Conservation (phyloP, 1,140 invertebrate species). For the Pogonognathellus flavescens region DNA sequence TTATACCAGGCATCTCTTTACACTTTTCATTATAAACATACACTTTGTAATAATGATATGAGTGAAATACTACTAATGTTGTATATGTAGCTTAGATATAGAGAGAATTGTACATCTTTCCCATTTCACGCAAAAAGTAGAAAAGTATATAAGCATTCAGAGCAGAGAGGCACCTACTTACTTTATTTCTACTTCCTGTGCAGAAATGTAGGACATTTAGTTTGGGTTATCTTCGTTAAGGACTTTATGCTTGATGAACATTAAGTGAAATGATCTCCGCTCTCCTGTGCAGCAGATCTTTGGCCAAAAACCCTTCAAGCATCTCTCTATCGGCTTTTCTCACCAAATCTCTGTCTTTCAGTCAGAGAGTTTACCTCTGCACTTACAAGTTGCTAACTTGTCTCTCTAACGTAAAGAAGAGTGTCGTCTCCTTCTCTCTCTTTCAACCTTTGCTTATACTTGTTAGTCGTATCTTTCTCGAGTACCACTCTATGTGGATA, state of each 20-base stretch:
- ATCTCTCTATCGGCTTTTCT: constrained; percentile 26
- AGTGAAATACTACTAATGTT: too few species aligned
- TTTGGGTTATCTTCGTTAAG: constrained; percentile 45
- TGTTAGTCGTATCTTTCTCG: not conserved
- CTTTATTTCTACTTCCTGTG: constrained; percentile 16
- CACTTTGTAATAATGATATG: too few species aligned
- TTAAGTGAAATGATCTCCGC: constrained; percentile 45
- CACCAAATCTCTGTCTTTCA: constrained; percentile 45
- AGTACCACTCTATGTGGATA: not conserved
- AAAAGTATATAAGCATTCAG: too few species aligned
- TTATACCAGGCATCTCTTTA: too few species aligned
- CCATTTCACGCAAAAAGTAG: too few species aligned
- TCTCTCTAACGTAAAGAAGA: not conserved
- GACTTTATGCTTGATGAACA: constrained; percentile 50
- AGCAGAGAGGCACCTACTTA: not conserved
- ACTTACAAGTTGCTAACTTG: constrained; percentile 43
- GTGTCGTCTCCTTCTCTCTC: not conserved
- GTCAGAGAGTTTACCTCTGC: constrained; percentile 29
- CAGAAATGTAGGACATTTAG: constrained; percentile 26
- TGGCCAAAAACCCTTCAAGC: constrained; percentile 20
- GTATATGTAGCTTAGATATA: too few species aligned
- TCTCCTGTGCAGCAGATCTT: constrained; percentile 29
- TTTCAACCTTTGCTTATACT: not conserved
- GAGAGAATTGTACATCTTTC: too few species aligned
- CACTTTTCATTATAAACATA: too few species aligned